A percentile compares a stretch with the other conserved stretches of the same genome.
phyloP scores from a whole-genome alignment of 2,888 invertebrate species.

The Leptinotarsa juncta region DNA sequence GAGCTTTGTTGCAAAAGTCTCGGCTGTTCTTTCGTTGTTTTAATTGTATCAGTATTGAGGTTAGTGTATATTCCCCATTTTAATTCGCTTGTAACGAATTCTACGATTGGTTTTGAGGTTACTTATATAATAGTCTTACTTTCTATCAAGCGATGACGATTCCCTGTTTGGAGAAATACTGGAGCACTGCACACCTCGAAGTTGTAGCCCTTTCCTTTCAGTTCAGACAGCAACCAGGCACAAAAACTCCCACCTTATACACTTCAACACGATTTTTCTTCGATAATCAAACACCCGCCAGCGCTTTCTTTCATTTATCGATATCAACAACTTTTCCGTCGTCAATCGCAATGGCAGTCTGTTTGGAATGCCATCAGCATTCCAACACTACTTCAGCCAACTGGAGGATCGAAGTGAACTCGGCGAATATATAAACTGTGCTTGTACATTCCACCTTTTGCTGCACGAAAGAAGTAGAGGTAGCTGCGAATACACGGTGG shows the following conservation, averaged over 20 bases:
- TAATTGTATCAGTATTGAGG: slow-evolving; percentile 1
- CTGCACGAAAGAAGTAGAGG: slow-evolving; percentile 40
- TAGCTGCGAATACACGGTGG: slow-evolving; percentile 38
- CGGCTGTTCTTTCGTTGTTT: not conserved
- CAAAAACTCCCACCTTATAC: not conserved
- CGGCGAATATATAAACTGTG: slow-evolving; percentile 37
- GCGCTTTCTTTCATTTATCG: slow-evolving; percentile 23
- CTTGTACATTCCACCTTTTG: slow-evolving; percentile 38
- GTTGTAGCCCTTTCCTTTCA: not conserved
- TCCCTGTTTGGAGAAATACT: not conserved
- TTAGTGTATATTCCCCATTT: slow-evolving; percentile 7
- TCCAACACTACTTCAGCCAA: slow-evolving; percentile 46
- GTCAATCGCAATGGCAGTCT: slow-evolving; percentile 38
- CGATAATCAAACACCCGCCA: not conserved
- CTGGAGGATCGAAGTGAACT: slow-evolving; percentile 37
- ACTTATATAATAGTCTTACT: slow-evolving; percentile 11
- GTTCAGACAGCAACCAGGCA: not conserved
- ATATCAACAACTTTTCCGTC: slow-evolving; percentile 20
- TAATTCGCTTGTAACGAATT: not conserved
- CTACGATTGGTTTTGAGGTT: not conserved
- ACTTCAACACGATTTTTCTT: not conserved
- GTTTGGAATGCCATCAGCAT: slow-evolving; percentile 44
- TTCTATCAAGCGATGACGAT: not conserved
- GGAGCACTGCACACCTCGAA: not conserved
- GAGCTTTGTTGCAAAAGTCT: slow-evolving; percentile 3